These are phyloP conservation scores for Micropoecilia bifurca DNA, from an alignment of 2,797 vertebrate species.

Conservation along the genomic window DNA sequence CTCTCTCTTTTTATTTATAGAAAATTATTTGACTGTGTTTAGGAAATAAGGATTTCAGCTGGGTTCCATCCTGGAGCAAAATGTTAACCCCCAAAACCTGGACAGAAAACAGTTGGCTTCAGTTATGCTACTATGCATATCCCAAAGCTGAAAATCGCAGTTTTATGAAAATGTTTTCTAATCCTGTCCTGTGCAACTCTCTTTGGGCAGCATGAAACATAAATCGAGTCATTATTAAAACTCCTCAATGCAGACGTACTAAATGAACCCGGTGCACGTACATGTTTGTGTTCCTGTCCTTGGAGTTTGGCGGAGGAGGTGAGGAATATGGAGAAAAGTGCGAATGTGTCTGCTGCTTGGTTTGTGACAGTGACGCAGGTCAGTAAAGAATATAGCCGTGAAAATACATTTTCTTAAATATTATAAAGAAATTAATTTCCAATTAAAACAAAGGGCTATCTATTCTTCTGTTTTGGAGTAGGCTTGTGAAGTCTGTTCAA, in stretches of 20 bases:
- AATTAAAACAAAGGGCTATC: neutral
- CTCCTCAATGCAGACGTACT: constrained; percentile 67
- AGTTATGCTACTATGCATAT: constrained; percentile 4
- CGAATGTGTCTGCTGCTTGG: constrained; percentile 52
- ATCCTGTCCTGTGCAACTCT: constrained; percentile 31
- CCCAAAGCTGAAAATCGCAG: constrained; percentile 12
- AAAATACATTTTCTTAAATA: constrained; percentile 3
- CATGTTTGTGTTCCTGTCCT: constrained; percentile 40
- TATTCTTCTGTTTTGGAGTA: neutral
- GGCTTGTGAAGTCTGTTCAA: neutral
- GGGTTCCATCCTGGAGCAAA: constrained; percentile 13
- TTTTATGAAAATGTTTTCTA: constrained; percentile 10
- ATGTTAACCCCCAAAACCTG: constrained; percentile 24
- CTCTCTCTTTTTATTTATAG: constrained; percentile 8
- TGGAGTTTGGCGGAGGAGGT: constrained; percentile 28
- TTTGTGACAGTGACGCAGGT: constrained; percentile 31
- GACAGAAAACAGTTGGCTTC: constrained; percentile 12
- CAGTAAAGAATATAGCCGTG: constrained; percentile 12
- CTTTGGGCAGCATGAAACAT: constrained; percentile 72
- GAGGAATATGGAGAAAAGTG: constrained; percentile 37
- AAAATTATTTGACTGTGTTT: constrained; percentile 33
- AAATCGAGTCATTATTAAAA: constrained; percentile 71
- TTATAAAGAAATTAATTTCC: neutral
- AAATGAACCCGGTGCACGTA: constrained; percentile 66
- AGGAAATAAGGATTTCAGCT: constrained; percentile 30